phyloP scores from a whole-genome alignment of 2,888 invertebrate species.

The Rhorus exstirpatorius region DNA sequence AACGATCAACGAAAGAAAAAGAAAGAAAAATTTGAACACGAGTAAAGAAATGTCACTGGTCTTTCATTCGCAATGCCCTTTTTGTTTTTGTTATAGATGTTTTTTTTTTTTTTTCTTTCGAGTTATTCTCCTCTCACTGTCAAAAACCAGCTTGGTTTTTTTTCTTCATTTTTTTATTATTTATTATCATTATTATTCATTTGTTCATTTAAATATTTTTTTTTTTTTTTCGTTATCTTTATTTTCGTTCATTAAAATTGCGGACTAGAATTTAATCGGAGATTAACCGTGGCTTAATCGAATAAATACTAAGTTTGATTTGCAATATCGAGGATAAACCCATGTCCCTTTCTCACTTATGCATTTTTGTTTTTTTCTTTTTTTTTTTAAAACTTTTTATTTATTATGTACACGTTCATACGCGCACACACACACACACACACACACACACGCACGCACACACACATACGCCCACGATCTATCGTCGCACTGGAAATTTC shows the following conservation, averaged over 20 bases:
- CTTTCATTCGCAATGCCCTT: slow-evolving; percentile 81
- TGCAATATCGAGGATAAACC: slow-evolving; percentile 81
- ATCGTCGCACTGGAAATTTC: slow-evolving; percentile 50
- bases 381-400: slow-evolving; percentile 25
- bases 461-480: slow-evolving; percentile 56
- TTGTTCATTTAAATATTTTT: slow-evolving; percentile 69
- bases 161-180: slow-evolving; percentile 10
- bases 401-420: slow-evolving; percentile 58
- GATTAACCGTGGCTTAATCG: slow-evolving; percentile 84
- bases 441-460: too few relatives aligned
- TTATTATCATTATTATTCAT: too few relatives aligned
- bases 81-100: slow-evolving; percentile 34
- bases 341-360: slow-evolving; percentile 60
- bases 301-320: slow-evolving; percentile 85
- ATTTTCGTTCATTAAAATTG: slow-evolving; percentile 77
- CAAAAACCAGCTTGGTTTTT: slow-evolving; percentile 50
- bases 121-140: slow-evolving; percentile 52
- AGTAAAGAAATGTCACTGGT: slow-evolving; percentile 77
- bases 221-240: slow-evolving; percentile 63
- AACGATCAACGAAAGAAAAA: slow-evolving; percentile 73
- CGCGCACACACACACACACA: background rate
- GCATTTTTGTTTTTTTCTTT: slow-evolving; percentile 41
- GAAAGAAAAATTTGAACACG: slow-evolving; percentile 68
- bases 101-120: slow-evolving; percentile 64
- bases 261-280: slow-evolving; percentile 85